Base-by-base conservation (phyloP, 2,888 invertebrate species). In the Arge pagana region DNA sequence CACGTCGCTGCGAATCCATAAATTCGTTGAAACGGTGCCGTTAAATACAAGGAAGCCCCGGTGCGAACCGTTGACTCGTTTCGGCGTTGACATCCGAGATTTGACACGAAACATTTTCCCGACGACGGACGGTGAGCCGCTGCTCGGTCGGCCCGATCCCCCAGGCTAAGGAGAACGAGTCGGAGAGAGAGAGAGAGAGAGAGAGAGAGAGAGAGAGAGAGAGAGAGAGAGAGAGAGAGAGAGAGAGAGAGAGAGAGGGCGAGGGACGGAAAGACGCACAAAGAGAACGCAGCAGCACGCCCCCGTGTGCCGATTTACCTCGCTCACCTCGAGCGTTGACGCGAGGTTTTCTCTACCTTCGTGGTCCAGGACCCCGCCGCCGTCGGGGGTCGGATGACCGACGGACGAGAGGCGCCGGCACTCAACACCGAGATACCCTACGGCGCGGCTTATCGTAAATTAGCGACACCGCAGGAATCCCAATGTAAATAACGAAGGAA, bases 81-180 rank as follows among this genome's bases (percentile, higher is more conserved):
- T 48, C 53, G 52, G 56, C 55, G 59, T 58, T 60, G 63, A 64
- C 60, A 59, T 63, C 50, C 43, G 56, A 59, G 57, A 61, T 60
- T 63, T 62, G 61, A 59, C 63, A 59, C 59, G 63, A 56, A 58
- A 61, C 59, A 57, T 63, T 59, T n/a, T n/a, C n/a, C 56, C 60
- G 63, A 57, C 57, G 56, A 61, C 57, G 55, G 57, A 13, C n/a
- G n/a, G n/a, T n/a, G n/a, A n/a, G n/a, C n/a, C n/a, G n/a, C n/a
- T n/a, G n/a, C n/a, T n/a, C n/a, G n/a, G n/a, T n/a, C n/a, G n/a
- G n/a, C n/a, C n/a, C n/a, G n/a, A n/a, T n/a, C n/a, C n/a, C n/a
- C n/a, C n/a, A n/a, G n/a, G n/a, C n/a, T n/a, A n/a, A n/a, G n/a
- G n/a, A n/a, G n/a, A n/a, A n/a, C n/a, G 39, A 39, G 39, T 28